Conservation (phyloP, 2,888 invertebrate species). For the Drosophila algonquin region DNA sequence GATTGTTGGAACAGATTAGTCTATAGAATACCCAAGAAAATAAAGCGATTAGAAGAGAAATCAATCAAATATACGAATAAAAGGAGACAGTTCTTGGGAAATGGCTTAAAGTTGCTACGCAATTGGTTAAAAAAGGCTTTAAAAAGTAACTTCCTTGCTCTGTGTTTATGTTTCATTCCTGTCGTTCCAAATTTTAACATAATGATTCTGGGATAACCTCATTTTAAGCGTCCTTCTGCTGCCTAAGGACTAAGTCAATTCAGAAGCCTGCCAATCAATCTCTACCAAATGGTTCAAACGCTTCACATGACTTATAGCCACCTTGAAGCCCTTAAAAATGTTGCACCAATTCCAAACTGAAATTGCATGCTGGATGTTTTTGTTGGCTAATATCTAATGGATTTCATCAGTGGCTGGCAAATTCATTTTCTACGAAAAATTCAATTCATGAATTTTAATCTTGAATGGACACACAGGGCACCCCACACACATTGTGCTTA, state of each 20-base stretch:
- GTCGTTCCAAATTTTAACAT: no score
- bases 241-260: no score
- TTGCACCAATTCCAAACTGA: not conserved
- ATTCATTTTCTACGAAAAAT: conserved; percentile 48
- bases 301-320: no score
- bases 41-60: not conserved
- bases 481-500: conserved; percentile 5
- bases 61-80: not conserved
- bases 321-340: not conserved
- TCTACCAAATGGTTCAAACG: no score
- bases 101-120: no score
- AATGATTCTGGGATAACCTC: no score
- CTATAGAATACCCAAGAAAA: not conserved
- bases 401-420: conserved; percentile 34
- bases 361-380: conserved; percentile 7
- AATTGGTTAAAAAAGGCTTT: no score
- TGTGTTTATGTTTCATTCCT: no score
- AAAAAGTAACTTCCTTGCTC: no score
- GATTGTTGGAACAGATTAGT: not conserved
- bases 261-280: no score
- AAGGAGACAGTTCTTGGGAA: not conserved
- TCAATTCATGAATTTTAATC: conserved; percentile 65
- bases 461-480: conserved; percentile 42
- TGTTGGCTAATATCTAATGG: conserved; percentile 15
- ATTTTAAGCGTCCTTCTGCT: no score